phyloP scores from a whole-genome alignment of 2,797 vertebrate species.

The Hemitrygon akajei region DNA sequence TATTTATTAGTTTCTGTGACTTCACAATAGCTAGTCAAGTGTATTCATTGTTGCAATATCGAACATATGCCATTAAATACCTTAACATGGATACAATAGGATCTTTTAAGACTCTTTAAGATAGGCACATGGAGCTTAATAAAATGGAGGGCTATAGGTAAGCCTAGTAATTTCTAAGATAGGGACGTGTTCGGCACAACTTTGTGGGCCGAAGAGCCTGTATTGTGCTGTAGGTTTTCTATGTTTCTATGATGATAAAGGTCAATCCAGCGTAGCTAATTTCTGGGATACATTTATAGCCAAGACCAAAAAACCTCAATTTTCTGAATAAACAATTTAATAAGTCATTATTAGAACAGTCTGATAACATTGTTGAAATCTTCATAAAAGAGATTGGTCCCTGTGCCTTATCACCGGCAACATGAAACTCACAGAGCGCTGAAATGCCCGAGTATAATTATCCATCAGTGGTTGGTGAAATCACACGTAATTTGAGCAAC shows the following conservation, averaged over 20 bases:
- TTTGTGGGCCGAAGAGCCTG: no score
- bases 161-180: no score
- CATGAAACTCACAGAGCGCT: not conserved
- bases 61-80: not conserved
- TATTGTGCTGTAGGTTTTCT: no score
- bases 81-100: no score
- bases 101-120: no score
- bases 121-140: no score
- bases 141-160: no score
- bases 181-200: no score
- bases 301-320: not conserved
- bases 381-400: not conserved
- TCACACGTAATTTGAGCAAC: not conserved
- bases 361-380: not conserved
- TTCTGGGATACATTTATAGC: not conserved
- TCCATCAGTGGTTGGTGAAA: not conserved
- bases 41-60: not conserved
- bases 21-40: not conserved
- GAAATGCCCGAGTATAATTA: not conserved
- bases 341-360: not conserved
- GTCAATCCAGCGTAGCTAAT: not conserved
- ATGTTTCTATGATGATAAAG: no score
- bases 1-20: not conserved
- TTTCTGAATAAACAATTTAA: not conserved
- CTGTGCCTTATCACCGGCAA: not conserved